Conservation (phyloP, 2,888 invertebrate species). For the Catocala sponsa region DNA sequence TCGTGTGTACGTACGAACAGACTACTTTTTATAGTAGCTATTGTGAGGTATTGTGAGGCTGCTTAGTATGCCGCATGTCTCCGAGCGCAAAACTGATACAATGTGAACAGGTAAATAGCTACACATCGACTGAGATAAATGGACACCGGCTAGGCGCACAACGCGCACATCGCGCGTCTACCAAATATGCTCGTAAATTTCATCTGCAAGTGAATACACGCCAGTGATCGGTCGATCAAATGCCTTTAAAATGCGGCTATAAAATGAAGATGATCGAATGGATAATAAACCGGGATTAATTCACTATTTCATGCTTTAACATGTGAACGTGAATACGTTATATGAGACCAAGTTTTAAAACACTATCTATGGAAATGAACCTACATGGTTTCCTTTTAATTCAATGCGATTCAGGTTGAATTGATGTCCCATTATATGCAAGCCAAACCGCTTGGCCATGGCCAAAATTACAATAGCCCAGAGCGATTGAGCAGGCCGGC, state of each 20-base stretch:
- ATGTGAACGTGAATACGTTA: slow-evolving; percentile 49
- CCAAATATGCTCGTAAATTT: slow-evolving; percentile 58
- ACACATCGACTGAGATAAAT: slow-evolving; percentile 65
- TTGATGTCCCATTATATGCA: slow-evolving; percentile 81
- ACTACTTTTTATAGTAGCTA: slow-evolving; percentile 71
- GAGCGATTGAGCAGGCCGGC: slow-evolving; percentile 78
- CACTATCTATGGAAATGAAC: slow-evolving; percentile 37
- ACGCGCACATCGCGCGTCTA: slow-evolving; percentile 42
- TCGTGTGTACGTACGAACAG: slow-evolving; percentile 59
- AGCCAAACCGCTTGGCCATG: slow-evolving; percentile 71
- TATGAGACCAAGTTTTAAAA: slow-evolving; percentile 24
- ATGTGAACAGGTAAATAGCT: slow-evolving; percentile 67
- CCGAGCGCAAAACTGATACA: slow-evolving; percentile 63
- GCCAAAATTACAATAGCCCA: slow-evolving; percentile 85
- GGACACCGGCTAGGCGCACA: slow-evolving; percentile 52
- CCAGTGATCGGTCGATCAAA: slow-evolving; percentile 62
- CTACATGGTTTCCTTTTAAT: slow-evolving; percentile 60
- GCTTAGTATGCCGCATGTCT: slow-evolving; percentile 73
- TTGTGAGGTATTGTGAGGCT: slow-evolving; percentile 70
- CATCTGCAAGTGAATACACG: slow-evolving; percentile 52
- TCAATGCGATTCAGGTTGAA: slow-evolving; percentile 65
- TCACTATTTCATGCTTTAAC: slow-evolving; percentile 63
- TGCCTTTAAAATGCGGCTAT: slow-evolving; percentile 55
- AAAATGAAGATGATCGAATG: slow-evolving; percentile 64
- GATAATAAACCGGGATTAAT: slow-evolving; percentile 61